Evolutionary conservation across 2,888 invertebrate genomes (phyloP).

Genomic region (Zeuzera pyrina): DNA sequence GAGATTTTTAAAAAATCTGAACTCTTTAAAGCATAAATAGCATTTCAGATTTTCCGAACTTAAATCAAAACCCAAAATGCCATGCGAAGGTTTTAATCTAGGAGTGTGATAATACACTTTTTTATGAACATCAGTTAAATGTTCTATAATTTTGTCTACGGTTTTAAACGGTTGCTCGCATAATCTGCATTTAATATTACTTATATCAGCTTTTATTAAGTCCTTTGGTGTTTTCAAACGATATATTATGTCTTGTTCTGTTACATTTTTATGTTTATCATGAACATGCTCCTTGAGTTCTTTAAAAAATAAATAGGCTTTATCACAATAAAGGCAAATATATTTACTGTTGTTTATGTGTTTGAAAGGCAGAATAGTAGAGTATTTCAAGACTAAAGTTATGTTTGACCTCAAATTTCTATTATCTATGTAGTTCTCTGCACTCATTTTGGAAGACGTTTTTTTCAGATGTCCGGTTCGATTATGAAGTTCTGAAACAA

Average conservation of each 20-base stretch:
- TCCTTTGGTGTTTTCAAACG: constrained; percentile 18
- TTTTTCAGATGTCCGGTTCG: no score
- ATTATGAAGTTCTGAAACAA: no score
- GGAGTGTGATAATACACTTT: constrained; percentile 12
- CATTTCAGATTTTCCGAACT: constrained; percentile 19
- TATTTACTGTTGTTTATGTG: constrained; percentile 16
- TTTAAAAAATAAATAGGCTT: constrained; percentile 13
- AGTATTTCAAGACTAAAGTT: constrained; percentile 14
- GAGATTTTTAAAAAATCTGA: constrained; percentile 22
- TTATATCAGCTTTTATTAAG: constrained; percentile 21
- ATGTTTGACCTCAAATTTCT: constrained; percentile 14
- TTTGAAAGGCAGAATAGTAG: constrained; percentile 16
- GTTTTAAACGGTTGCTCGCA: constrained; percentile 14
- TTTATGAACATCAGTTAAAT: constrained; percentile 15
- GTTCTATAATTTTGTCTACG: constrained; percentile 18
- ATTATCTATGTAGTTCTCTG: constrained; percentile 14
- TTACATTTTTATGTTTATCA: constrained; percentile 7
- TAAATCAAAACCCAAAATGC: constrained; percentile 21
- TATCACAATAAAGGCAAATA: constrained; percentile 20
- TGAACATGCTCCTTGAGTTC: constrained; percentile 11
- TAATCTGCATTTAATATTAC: constrained; percentile 19
- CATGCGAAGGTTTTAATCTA: constrained; percentile 17
- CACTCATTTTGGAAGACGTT: constrained; percentile 3
- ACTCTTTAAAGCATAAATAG: constrained; percentile 18
- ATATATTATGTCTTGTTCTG: constrained; percentile 8